Evolutionary conservation across 2,888 invertebrate species (phyloP), one percentile per base, ranked within the genome.

Genomic region (Calliphora vomitoria): DNA sequence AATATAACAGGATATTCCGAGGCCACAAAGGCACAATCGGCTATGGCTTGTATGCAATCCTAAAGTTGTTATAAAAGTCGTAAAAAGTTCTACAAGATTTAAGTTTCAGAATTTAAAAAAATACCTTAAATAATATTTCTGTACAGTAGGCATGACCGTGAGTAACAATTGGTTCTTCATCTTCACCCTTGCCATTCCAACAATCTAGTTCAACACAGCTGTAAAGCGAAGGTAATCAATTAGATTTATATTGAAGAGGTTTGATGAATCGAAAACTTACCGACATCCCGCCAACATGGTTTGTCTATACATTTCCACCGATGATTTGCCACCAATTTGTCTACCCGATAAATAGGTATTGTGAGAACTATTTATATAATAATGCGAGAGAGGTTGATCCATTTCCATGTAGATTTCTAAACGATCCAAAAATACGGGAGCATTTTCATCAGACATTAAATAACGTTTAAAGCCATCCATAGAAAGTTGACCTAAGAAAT

Each of bases 71-170:
- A 64, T 31, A 55, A 44, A 25, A 74, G 3, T n/a, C n/a, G 6
- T 1, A 41, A 41, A 25, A 25, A 74, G 25, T 8, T 62, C 0
- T 53, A n/a, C 5, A 18, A 8, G 11, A 41, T 41, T 25, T 25
- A 25, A 8, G 41, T 8, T 41, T 41, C 8, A 41, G 2, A 0
- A 41, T 41, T 25, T 25, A 25, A 25, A 41, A n/a, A 44, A 0
- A 84, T 71, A 93, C 98, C 94, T 98, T 99, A 94, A 99, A 99
- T 31, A 99, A 94, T 91, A 99, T 99, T 94, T 99, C 99, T 3
- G 99, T 99, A 93, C 99, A 99, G 99, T 99, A 99, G 6, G 99
- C 99, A 95, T 99, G 99, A 66, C 99, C 99, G 94, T 99, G 99
- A 50, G 99, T 99, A 90, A 99, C 99, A 91, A 99, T 99, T 0